Conservation (phyloP, 2,888 invertebrate species). For the Dasypogon diadema region DNA sequence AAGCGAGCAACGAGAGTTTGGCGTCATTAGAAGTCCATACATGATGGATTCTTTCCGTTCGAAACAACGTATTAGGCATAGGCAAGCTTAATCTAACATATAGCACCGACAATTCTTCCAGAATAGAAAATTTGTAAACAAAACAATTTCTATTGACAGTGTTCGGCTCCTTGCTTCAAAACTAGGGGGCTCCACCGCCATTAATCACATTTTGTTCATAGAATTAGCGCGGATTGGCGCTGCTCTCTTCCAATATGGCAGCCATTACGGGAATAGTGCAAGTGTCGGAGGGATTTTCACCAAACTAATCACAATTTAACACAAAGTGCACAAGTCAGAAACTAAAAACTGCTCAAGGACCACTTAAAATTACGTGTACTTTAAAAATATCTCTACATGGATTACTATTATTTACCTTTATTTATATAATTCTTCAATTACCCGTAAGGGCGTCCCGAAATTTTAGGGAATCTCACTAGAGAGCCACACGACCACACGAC, state of each 20-base stretch:
- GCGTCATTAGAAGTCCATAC: too few relatives aligned
- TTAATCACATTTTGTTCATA: slow-evolving; percentile 28
- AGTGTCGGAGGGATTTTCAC: background rate
- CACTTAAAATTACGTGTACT: background rate
- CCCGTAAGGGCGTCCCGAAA: slow-evolving; percentile 28
- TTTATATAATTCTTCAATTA: slow-evolving; percentile 40
- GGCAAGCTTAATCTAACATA: too few relatives aligned
- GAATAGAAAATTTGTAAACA: slow-evolving; percentile 27
- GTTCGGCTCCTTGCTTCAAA: slow-evolving; percentile 8
- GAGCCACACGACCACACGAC: too few relatives aligned
- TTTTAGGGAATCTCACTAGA: slow-evolving; percentile 13
- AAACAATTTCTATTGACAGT: background rate
- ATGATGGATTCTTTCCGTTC: too few relatives aligned
- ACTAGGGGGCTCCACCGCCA: slow-evolving; percentile 39
- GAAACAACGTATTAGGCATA: too few relatives aligned
- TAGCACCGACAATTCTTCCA: too few relatives aligned
- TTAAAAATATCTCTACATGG: background rate
- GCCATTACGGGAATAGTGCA: slow-evolving; percentile 19
- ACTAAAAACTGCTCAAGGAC: background rate
- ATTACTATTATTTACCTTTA: slow-evolving; percentile 21
- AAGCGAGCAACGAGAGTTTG: too few relatives aligned
- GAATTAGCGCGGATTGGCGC: slow-evolving; percentile 48
- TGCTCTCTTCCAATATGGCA: slow-evolving; percentile 46
- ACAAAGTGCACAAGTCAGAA: background rate
- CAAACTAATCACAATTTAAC: background rate